Evolutionary conservation across 2,797 vertebrate species (phyloP), one percentile per base, ranked within the genome.

Genomic region (Enteromius argenteus): DNA sequence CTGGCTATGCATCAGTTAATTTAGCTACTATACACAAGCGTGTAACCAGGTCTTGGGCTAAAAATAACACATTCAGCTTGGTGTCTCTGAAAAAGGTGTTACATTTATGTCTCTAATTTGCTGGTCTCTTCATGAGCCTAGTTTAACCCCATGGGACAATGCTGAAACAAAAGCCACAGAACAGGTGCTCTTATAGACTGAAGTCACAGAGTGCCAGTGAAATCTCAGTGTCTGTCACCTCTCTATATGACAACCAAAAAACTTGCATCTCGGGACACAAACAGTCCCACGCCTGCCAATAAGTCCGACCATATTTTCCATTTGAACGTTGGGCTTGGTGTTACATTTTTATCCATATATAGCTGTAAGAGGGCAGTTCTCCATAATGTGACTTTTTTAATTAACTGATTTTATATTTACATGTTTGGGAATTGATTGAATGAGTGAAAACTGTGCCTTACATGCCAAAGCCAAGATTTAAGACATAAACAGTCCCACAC

Each of bases 161-260:
- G 87, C 81, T 74, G 73, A 23, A 86, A 87, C 53, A 72, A 66
- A 80, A 49, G 30, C 35, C 87, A 90, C 23, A 35, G 80, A 79
- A 84, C 88, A 89, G 90, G 91, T 88, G 90, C 90, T 87, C 83
- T 88, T 69, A 87, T 80, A 87, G 64, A 78, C 32, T 85, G 75
- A 81, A 85, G 10, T 75, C 60, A 67, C 8, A 56, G 15, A 32
- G 60, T 30, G 81, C 46, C 72, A 30, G 46, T 32, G n/a, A 62
- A 83, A 30, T 27, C 30, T n/a, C 60, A 39, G 72, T 46, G 79
- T 21, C n/a, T 81, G 42, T 21, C 13, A 13, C 51, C 23, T 49
- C 15, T 37, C 44, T 44, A 83, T 37, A 64, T 23, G 44, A 66
- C 21, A 60, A 64, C 30, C 15, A 64, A 64, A 51, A 51, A 27